These are phyloP conservation scores for Xyrichtys novacula DNA, from an alignment of 2,797 vertebrate species.

Conservation along the genomic window DNA sequence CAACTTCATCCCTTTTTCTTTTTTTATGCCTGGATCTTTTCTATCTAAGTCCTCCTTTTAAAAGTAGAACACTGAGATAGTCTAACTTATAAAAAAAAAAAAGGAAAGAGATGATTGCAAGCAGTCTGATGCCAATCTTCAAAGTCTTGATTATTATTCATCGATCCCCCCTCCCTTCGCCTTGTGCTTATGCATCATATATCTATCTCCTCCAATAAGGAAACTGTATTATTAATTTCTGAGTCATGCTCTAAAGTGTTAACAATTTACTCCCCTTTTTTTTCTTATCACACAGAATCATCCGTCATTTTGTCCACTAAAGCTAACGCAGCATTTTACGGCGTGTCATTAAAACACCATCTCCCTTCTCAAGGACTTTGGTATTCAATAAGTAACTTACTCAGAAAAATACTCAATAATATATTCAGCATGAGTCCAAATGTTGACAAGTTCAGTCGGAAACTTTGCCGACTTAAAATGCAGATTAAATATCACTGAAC, in stretches of 20 bases:
- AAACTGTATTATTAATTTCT: slow-evolving; percentile 54
- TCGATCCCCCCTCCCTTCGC: slow-evolving; percentile 42
- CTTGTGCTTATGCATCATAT: slow-evolving; percentile 57
- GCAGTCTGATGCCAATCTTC: slow-evolving; percentile 54
- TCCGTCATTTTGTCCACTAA: slow-evolving; percentile 48
- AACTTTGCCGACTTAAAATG: slow-evolving; percentile 27
- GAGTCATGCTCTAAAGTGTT: slow-evolving; percentile 41
- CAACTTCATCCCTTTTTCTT: slow-evolving; percentile 25
- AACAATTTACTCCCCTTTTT: slow-evolving; percentile 33
- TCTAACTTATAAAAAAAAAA: background rate
- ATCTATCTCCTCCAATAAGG: slow-evolving; percentile 52
- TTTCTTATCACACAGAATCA: slow-evolving; percentile 34
- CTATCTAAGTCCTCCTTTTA: slow-evolving; percentile 12
- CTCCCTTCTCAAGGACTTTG: slow-evolving; percentile 17
- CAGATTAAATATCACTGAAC: slow-evolving; percentile 25
- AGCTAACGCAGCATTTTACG: slow-evolving; percentile 37
- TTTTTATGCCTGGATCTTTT: background rate
- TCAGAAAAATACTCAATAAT: slow-evolving; percentile 25
- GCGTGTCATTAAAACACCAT: slow-evolving; percentile 32
- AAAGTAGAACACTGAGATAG: slow-evolving; percentile 29
- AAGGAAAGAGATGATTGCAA: slow-evolving; percentile 20
- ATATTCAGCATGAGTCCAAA: slow-evolving; percentile 11
- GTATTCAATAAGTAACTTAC: slow-evolving; percentile 20
- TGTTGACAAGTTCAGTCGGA: slow-evolving; percentile 22
- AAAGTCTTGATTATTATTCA: slow-evolving; percentile 70